Conservation (phyloP, 23 tunicate genomes). For the Halocynthia aurantium region DNA sequence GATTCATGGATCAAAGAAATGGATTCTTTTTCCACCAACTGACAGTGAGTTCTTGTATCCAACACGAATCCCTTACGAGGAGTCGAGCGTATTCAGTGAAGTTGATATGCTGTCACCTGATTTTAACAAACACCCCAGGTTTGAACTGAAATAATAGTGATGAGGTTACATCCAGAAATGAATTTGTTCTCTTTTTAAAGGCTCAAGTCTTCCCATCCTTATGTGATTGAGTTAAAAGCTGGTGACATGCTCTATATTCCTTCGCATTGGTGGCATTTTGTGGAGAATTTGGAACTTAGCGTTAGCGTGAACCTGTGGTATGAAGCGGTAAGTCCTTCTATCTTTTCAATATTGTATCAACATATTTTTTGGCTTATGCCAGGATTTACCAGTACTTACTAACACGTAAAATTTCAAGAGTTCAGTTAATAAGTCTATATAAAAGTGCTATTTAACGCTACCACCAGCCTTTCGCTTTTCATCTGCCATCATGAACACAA, state of each 20-base stretch:
- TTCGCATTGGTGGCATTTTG: conserved; percentile 91
- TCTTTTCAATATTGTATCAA: not conserved
- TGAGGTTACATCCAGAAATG: not conserved
- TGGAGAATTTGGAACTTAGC: conserved; percentile 69
- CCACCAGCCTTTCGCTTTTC: not conserved
- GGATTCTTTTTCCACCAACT: conserved; percentile 73
- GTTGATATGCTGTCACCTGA: conserved; percentile 55
- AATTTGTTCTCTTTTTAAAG: conserved; percentile 7
- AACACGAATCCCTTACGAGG: conserved; percentile 88
- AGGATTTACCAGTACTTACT: no score
- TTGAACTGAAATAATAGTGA: not conserved
- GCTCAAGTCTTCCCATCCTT: conserved; percentile 24
- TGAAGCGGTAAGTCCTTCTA: conserved; percentile 40
- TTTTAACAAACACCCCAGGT: conserved; percentile 17
- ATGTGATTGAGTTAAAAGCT: conserved; percentile 39
- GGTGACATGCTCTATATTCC: conserved; percentile 88
- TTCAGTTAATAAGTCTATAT: no score
- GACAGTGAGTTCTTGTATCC: conserved; percentile 62
- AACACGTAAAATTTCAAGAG: no score
- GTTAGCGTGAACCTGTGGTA: conserved; percentile 92
- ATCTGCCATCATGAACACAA: not conserved
- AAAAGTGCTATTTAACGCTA: no score
- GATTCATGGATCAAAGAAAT: conserved; percentile 74
- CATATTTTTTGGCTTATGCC: no score
- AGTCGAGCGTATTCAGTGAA: conserved; percentile 84